Conservation (phyloP, 2,797 vertebrate genomes). For the Tragelaphus eurycerus region DNA sequence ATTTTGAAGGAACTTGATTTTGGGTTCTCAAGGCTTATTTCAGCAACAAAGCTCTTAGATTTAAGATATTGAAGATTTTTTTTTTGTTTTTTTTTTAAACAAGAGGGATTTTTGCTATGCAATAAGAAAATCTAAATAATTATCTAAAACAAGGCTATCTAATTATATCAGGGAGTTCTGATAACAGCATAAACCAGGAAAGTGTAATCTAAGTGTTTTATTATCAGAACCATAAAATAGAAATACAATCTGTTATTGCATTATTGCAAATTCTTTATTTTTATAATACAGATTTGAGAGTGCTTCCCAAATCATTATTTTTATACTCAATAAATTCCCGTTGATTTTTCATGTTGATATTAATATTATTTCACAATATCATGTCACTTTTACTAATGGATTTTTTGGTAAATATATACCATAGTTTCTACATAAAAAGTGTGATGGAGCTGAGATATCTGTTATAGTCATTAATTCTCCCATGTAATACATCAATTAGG, state of each 20-base stretch:
- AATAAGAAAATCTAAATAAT: constrained; percentile 73
- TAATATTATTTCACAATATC: constrained; percentile 58
- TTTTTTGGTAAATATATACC: constrained; percentile 3
- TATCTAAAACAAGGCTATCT: constrained; percentile 73
- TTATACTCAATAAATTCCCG: constrained; percentile 41
- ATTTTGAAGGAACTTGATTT: not conserved
- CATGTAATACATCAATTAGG: constrained; percentile 29
- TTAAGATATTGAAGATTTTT: constrained; percentile 22
- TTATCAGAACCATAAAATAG: constrained; percentile 68
- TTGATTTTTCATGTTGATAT: constrained; percentile 63
- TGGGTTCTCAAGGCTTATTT: not conserved
- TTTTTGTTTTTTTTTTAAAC: constrained; percentile 9
- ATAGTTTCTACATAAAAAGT: constrained; percentile 27
- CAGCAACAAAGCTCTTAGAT: not conserved
- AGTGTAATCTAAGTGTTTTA: constrained; percentile 68
- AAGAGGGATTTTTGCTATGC: constrained; percentile 55
- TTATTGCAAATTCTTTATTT: constrained; percentile 68
- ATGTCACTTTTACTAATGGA: constrained; percentile 43
- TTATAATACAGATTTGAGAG: constrained; percentile 51
- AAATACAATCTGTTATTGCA: constrained; percentile 62
- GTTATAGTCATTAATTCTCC: constrained; percentile 28
- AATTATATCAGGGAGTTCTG: constrained; percentile 67
- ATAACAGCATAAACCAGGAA: constrained; percentile 70
- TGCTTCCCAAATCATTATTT: constrained; percentile 59
- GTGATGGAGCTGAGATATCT: not conserved